phyloP scores from a whole-genome alignment of 30 jellyfish, hydroid and myxozoan genomes.

The Chrysaora quinquecirrha region DNA sequence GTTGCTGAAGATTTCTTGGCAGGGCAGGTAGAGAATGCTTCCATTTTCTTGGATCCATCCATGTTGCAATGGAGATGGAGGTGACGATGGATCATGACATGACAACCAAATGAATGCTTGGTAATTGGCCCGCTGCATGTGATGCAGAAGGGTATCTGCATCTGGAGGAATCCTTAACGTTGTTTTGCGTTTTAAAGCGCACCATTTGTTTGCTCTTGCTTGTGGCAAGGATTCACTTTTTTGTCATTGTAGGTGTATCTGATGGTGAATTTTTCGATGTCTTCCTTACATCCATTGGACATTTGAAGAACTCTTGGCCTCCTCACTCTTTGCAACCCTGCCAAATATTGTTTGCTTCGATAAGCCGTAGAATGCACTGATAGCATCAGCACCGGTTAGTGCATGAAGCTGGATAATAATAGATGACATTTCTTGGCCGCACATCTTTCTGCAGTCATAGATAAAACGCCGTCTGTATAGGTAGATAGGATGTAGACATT shows the following conservation, averaged over 20 bases:
- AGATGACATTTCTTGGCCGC: background rate
- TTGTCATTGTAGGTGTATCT: background rate
- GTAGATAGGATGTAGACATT: background rate
- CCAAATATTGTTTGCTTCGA: background rate
- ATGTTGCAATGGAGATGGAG: background rate
- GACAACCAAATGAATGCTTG: background rate
- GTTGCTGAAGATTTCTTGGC: background rate
- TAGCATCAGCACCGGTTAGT: conserved; percentile 1
- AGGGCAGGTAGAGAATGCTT: background rate
- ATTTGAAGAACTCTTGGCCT: background rate
- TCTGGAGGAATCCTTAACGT: conserved; percentile 1
- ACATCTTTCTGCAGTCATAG: conserved; percentile 1
- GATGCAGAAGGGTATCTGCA: no score
- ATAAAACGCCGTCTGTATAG: background rate
- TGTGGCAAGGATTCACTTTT: background rate
- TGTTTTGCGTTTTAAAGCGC: background rate
- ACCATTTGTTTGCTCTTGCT: background rate
- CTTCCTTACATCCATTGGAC: background rate
- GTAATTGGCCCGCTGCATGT: background rate
- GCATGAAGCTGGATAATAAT: background rate
- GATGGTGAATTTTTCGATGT: background rate
- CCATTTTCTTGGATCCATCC: background rate
- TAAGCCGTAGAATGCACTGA: background rate
- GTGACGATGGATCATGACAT: background rate
- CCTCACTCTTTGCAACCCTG: conserved; percentile 3